Base-by-base conservation (phyloP, 1,140 invertebrate species). In the Mycetomoellerius zeteki region DNA sequence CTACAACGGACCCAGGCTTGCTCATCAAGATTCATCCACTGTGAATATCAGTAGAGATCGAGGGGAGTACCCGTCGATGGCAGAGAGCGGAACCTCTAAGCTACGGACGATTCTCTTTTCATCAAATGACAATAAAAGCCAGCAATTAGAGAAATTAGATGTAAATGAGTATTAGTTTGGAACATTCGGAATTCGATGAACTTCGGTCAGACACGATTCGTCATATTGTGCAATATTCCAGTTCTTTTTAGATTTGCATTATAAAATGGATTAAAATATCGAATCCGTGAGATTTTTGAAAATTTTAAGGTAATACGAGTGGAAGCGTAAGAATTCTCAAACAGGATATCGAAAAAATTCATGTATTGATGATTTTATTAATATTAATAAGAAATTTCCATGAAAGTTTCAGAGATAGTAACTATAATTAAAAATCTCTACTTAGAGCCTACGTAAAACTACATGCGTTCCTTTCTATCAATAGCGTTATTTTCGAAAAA, bases 1-100 rank as follows among this genome's bases (percentile, higher is more conserved):
- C 93, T 94, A 89, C 67, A 95, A 96, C 96, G 72, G 86, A 72
- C 88, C 86, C 89, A 81, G 21, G 60, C 30, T 54, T 19, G 47
- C 56, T 71, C 27, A 86, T 12, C 82, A 54, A 24, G 8, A 54
- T 84, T 84, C 62, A 62, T 56, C n/a, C 60, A 30, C 19, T 0
- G 16, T 3, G 14, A 50, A n/a, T 27, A 54, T 56, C 56, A 24
- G 24, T 2, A 24, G 24, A 24, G 24, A 69, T 86, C 47, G 30
- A 85, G n/a, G 3, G 58, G n/a, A 37, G 12, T 4, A 37, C 16
- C 10, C 33, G 1, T 60, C 21, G 33, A 3, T 19, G 16, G n/a
- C 8, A 12, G 43, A 6, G 3, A 65, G 21, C 56, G 47, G 58
- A 50, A 33, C 16, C 21, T 33, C 5, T 6, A 37, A 52, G 12